A percentile compares a stretch with the other conserved stretches of the same genome.
These are phyloP conservation scores for Bombyx huttoni DNA, from an alignment of 2,888 invertebrate species.

Conservation along the genomic window DNA sequence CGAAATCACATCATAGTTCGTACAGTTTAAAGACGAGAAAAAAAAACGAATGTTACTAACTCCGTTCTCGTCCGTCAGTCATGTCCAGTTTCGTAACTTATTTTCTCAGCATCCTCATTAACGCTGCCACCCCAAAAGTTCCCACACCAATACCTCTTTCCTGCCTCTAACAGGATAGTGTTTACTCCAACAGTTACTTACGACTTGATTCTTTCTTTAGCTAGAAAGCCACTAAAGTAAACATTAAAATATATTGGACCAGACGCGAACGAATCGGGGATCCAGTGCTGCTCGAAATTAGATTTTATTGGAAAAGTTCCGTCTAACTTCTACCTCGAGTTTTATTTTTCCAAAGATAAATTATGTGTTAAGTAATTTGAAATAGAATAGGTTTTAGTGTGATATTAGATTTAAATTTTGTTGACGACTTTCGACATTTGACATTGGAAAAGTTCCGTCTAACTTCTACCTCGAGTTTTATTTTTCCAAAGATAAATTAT, in stretches of 20 bases:
- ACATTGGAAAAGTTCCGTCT: background rate
- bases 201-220: background rate
- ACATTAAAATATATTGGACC: background rate
- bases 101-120: background rate
- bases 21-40: too few species aligned
- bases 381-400: too few species aligned
- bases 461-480: too few species aligned
- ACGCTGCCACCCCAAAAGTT: background rate
- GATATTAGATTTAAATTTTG: too few species aligned
- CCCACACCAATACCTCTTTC: conserved; percentile 4
- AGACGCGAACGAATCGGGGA: background rate
- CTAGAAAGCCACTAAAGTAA: background rate
- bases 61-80: background rate
- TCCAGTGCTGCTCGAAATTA: background rate
- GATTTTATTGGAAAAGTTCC: background rate
- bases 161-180: conserved; percentile 3
- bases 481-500: too few species aligned
- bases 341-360: too few species aligned
- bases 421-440: too few species aligned
- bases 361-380: too few species aligned
- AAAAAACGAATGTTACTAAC: too few species aligned
- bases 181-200: conserved; percentile 2
- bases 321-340: too few species aligned
- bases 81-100: background rate
- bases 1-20: too few species aligned